A percentile compares a stretch with the other conserved stretches of the same genome.
Conservation (phyloP, 2,888 invertebrate genomes). For the Macrophya annulata region DNA sequence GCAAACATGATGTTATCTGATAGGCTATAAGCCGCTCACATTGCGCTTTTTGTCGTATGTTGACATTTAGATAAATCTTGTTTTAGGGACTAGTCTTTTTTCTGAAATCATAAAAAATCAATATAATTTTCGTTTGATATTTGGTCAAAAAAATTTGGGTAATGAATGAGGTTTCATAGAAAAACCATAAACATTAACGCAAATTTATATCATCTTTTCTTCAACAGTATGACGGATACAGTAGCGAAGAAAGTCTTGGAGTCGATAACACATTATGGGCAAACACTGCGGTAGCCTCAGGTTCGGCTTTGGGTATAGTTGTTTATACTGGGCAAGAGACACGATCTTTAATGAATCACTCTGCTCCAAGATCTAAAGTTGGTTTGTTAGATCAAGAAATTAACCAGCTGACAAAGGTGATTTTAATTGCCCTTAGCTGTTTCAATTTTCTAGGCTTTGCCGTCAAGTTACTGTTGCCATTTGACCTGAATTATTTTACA, state of each 20-base stretch:
- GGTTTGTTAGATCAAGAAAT: constrained; percentile 97
- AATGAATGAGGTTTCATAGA: background rate
- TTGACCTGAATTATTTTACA: constrained; percentile 2
- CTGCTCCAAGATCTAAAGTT: constrained; percentile 96
- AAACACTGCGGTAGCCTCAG: constrained; percentile 98
- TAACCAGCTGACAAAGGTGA: constrained; percentile 96
- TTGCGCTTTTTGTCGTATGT: background rate
- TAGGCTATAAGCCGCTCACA: background rate
- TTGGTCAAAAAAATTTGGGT: background rate
- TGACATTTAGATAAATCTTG: constrained; percentile 28
- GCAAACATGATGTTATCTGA: constrained; percentile 41
- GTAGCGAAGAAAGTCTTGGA: constrained; percentile 91
- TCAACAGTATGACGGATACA: constrained; percentile 82
- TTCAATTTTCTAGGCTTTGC: constrained; percentile 28
- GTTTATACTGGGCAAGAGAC: constrained; percentile 98
- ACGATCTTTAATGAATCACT: constrained; percentile 99
- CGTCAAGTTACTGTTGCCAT: background rate
- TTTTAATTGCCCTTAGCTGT: background rate
- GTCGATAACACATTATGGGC: constrained; percentile 99
- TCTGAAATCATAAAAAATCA: background rate
- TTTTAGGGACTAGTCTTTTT: background rate
- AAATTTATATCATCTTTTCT: background rate
- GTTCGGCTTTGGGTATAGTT: constrained; percentile 96
- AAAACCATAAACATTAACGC: background rate
- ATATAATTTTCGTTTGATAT: background rate